Evolutionary conservation across 2,797 vertebrate genomes (phyloP), one percentile per base, ranked within the genome.

Genomic region (Tolypeutes matacus): DNA sequence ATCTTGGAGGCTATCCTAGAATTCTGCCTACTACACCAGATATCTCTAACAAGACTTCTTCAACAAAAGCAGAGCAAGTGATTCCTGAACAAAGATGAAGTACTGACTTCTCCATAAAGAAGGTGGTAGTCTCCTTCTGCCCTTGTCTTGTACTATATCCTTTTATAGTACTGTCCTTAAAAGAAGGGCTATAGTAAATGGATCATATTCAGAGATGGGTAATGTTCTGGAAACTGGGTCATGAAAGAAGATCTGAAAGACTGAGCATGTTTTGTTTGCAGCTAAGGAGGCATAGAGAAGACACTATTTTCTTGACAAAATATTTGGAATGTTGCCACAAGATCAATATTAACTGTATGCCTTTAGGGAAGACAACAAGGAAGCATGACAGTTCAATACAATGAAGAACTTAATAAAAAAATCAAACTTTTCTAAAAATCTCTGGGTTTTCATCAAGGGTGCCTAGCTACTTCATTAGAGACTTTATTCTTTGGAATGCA

Each of bases 291-390:
- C 60, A 49, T 7, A 64, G 46, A 58, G 5, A 53, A 10, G 42
- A 92, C 76, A 62, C 27, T 56, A 56, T 93, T 51, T 62, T 49
- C 27, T 62, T 60, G n/a, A 85, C 20, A n/a, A 92, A 85, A 78
- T 67, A 58, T 39, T 49, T 65, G 1, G 15, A 42, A 13, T 80
- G 20, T 67, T 65, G 23, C 14, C 60, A 9, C 17, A 80, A 64
- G 36, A 13, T n/a, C 2, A 1, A 10, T 75, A 46, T n/a, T 76
- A 25, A 77, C 11, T 53, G 1, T 58, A 29, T 72, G 20, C 20
- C 12, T 86, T 81, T 46, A 60, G 13, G 2, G n/a, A 95, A 80
- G 56, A 23, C 14, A 86, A 34, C 25, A 72, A 78, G 21, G 20
- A 88, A 78, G 3, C 12, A 56, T 80, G 76, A 56, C 20, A 20